phyloP scores from a whole-genome alignment of 2,113 vertebrate genomes.

The Plecturocebus donacophilus region DNA sequence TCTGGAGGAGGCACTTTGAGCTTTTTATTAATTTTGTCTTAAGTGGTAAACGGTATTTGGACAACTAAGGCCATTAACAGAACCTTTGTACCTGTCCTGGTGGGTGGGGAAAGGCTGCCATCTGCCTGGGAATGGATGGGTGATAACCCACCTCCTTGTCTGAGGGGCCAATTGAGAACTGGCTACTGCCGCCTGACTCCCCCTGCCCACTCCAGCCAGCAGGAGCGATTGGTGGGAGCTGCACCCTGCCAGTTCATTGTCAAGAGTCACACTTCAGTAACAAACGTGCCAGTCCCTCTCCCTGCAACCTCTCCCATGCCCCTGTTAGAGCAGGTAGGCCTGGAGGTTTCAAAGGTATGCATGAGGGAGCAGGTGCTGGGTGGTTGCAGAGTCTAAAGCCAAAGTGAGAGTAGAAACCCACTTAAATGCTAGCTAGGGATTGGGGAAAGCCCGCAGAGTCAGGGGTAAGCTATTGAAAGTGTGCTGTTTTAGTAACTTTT shows the following conservation, averaged over 20 bases:
- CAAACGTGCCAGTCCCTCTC: background rate
- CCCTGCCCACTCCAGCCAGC: background rate
- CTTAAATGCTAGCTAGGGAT: background rate
- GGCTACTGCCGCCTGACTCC: background rate
- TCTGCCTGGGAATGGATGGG: background rate
- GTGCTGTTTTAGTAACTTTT: background rate
- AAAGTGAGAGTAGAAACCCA: background rate
- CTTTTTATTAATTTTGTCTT: constrained; percentile 42
- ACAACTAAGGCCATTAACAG: background rate
- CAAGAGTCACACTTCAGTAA: background rate
- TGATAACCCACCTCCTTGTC: background rate
- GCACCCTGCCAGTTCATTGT: background rate
- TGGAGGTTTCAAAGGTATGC: background rate
- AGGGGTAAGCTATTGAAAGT: background rate
- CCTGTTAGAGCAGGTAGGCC: background rate
- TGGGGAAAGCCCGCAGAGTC: background rate
- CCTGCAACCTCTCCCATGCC: background rate
- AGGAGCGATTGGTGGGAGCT: background rate
- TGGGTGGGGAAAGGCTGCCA: background rate
- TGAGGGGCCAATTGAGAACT: background rate
- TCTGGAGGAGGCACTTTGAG: background rate
- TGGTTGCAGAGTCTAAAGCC: background rate
- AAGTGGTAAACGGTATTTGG: constrained; percentile 23
- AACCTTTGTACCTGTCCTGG: background rate
- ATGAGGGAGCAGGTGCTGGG: background rate